A percentile compares a stretch with the other conserved stretches of the same genome.
phyloP scores from a whole-genome alignment of 2,113 vertebrate species.

The Cyanoliseus patagonus region DNA sequence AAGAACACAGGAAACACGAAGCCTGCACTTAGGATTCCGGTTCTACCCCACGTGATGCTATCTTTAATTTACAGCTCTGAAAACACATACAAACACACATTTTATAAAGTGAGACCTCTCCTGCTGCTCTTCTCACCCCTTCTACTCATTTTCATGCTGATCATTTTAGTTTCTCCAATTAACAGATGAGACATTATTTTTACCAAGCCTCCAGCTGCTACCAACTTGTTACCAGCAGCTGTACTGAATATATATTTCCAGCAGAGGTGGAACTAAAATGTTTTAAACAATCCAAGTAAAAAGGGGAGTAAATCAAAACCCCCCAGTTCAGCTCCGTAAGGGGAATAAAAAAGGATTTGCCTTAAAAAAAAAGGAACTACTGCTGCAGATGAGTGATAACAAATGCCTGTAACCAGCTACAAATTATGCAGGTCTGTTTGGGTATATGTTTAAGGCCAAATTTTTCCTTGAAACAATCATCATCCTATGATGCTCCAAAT shows the following conservation, averaged over 20 bases:
- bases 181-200: background rate
- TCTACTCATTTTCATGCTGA: background rate
- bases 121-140: background rate
- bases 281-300: slow-evolving; percentile 6
- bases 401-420: background rate
- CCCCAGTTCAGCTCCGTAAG: slow-evolving; percentile 1
- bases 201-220: slow-evolving; percentile 15
- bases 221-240: background rate
- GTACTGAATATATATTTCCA: background rate
- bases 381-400: background rate
- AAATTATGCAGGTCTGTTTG: background rate
- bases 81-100: background rate
- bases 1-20: background rate
- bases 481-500: background rate
- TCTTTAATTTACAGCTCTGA: slow-evolving; percentile 44
- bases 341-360: slow-evolving; percentile 27
- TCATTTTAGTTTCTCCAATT: background rate
- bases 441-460: background rate
- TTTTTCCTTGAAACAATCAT: background rate
- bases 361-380: background rate
- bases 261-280: background rate
- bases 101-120: background rate
- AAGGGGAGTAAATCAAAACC: background rate
- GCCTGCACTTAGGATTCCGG: background rate
- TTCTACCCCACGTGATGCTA: background rate